Base-by-base conservation (phyloP, 2,113 vertebrate species). In the Pseudonaja textilis region DNA sequence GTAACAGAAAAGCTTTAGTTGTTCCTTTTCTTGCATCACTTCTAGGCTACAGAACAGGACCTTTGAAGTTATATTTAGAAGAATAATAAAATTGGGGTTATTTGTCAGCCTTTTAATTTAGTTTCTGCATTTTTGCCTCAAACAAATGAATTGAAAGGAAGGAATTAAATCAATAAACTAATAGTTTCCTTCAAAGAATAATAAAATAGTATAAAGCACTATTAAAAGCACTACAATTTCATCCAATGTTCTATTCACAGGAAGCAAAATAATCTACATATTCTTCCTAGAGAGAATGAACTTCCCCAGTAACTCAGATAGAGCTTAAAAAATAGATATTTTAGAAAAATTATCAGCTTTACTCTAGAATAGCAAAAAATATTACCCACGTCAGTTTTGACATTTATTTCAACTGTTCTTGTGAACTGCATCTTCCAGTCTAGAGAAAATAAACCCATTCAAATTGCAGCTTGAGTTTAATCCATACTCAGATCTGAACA, bases 401-500 rank as follows among this genome's bases (percentile, higher is more conserved):
- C 89, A 26, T 91, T 90, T 0, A 0, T 88, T 86, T 54, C 91
- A 95, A 93, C 95, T 87, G 0, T 74, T 93, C 85, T 56, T 0
- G 1, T 91, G 91, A 95, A 90, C 0, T 93, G 6, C 26, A 14
- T 20, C 93, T 94, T 95, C 95, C 93, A 93, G 94, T 64, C 26
- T 64, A 91, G 88, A 94, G 69, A 95, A 96, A 89, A 93, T 93
- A 91, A 88, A 87, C 52, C 91, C 94, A 96, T 93, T 91, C 0
- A 0, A 94, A 92, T 86, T 89, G 92, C 69, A 96, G 87, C 57
- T 91, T 91, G 93, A 88, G 88, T 52, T 42, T 92, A 95, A 96
- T 94, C 94, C 94, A 81, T 90, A 55, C 90, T 95, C 94, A 39
- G 42, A 95, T 93, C 90, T 94, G 81, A 94, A 85, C 47, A 91